phyloP scores from a whole-genome alignment of 2,888 invertebrate species.

The Platycnemis pennipes region DNA sequence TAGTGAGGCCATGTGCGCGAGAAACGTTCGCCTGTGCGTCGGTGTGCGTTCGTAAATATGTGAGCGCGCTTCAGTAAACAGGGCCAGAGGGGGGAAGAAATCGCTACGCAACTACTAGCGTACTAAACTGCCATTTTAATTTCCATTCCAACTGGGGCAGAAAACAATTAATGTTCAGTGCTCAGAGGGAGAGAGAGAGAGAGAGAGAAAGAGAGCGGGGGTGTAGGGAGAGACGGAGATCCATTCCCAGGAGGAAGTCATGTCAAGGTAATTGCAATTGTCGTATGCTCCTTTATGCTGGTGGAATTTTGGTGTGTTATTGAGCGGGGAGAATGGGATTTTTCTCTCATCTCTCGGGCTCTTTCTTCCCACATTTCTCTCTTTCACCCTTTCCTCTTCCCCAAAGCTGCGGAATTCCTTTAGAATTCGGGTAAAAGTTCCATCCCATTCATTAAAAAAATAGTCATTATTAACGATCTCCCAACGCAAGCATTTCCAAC shows the following conservation, averaged over 20 bases:
- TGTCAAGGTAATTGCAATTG: conserved; percentile 16
- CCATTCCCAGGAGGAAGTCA: background rate
- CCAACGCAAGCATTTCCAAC: background rate
- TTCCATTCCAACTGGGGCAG: background rate
- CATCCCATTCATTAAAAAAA: background rate
- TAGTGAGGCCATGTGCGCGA: background rate
- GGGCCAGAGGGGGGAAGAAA: background rate
- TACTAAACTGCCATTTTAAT: background rate
- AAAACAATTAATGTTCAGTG: background rate
- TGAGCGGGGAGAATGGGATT: background rate
- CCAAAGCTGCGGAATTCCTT: too few species aligned
- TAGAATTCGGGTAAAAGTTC: background rate
- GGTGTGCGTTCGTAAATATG: background rate
- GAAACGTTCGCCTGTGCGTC: too few species aligned
- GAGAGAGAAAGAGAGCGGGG: background rate
- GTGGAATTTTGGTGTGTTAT: background rate
- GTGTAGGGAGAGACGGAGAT: background rate
- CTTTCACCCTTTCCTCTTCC: background rate
- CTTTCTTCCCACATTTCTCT: background rate
- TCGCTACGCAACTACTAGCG: background rate
- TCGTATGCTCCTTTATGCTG: background rate
- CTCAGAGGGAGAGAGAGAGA: background rate
- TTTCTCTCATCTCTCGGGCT: background rate
- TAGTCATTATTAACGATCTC: background rate
- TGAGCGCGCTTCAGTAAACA: background rate